Conservation (phyloP, 1,140 invertebrate genomes). For the Bombus waltoni region DNA sequence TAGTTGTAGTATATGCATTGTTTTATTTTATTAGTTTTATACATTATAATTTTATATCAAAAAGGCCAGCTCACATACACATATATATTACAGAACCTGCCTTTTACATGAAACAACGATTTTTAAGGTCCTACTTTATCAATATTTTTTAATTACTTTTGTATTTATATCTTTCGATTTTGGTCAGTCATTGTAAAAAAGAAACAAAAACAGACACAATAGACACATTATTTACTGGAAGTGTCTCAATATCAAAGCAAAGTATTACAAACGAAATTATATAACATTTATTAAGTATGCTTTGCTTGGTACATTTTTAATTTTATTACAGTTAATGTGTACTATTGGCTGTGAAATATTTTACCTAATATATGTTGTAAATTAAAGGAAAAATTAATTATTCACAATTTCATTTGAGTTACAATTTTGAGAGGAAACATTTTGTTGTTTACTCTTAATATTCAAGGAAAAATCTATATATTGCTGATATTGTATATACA, state of each 20-base stretch:
- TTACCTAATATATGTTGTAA: slow-evolving; percentile 47
- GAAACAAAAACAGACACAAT: slow-evolving; percentile 26
- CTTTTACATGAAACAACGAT: slow-evolving; percentile 65
- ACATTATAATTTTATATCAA: slow-evolving; percentile 35
- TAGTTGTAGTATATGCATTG: slow-evolving; percentile 16
- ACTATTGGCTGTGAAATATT: slow-evolving; percentile 48
- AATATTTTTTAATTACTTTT: slow-evolving; percentile 7
- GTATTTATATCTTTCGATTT: slow-evolving; percentile 24
- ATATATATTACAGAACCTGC: slow-evolving; percentile 31
- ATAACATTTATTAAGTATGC: slow-evolving; percentile 27
- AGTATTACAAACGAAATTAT: slow-evolving; percentile 39
- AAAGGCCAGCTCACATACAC: slow-evolving; percentile 30
- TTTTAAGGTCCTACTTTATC: slow-evolving; percentile 49
- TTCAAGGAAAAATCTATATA: slow-evolving; percentile 22
- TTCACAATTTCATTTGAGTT: slow-evolving; percentile 22
- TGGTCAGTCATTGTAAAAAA: slow-evolving; percentile 30
- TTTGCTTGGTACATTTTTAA: slow-evolving; percentile 28
- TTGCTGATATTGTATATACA: slow-evolving; percentile 66
- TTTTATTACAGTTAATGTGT: slow-evolving; percentile 42
- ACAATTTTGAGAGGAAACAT: slow-evolving; percentile 22
- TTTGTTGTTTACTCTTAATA: slow-evolving; percentile 43
- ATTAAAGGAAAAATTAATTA: slow-evolving; percentile 39
- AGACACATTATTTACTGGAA: slow-evolving; percentile 23
- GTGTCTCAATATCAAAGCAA: neutral
- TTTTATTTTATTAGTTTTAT: slow-evolving; percentile 42